These are phyloP conservation scores for Chaunax sp. DNA, from an alignment of 2,797 vertebrate genomes.

Conservation along the genomic window DNA sequence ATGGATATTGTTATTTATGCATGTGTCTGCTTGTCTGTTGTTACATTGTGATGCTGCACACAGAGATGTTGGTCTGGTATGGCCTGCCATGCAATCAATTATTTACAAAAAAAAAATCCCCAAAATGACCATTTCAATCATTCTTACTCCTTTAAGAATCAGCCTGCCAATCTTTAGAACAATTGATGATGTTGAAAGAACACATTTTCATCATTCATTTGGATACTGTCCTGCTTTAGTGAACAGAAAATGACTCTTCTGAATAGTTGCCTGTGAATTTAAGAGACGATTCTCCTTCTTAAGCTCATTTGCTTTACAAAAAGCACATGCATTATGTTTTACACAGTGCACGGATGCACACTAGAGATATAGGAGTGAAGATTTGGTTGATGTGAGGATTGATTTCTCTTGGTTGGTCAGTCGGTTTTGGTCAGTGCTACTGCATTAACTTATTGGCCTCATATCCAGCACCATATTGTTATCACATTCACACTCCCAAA, in stretches of 20 bases:
- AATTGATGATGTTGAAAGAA: background rate
- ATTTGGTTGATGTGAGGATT: slow-evolving; percentile 22
- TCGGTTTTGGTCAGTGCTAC: slow-evolving; percentile 4
- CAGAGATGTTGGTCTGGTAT: background rate
- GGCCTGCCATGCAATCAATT: background rate
- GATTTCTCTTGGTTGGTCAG: slow-evolving; percentile 23
- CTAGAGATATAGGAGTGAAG: background rate
- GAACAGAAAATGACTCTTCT: background rate
- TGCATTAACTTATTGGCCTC: slow-evolving; percentile 5
- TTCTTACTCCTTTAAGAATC: background rate
- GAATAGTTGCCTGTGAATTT: background rate
- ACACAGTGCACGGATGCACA: background rate
- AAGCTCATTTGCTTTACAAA: background rate
- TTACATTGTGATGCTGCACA: background rate
- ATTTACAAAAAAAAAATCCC: background rate
- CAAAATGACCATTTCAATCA: background rate
- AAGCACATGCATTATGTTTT: background rate
- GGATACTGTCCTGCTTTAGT: background rate
- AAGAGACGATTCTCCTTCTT: background rate
- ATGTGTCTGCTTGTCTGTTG: slow-evolving; percentile 19
- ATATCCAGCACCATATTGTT: background rate
- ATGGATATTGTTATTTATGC: slow-evolving; percentile 10
- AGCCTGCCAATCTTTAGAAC: background rate
- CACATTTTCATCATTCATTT: background rate
- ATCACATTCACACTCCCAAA: slow-evolving; percentile 8